These are phyloP conservation scores for Gymnogyps californianus DNA, from an alignment of 2,113 vertebrate species.

Conservation along the genomic window DNA sequence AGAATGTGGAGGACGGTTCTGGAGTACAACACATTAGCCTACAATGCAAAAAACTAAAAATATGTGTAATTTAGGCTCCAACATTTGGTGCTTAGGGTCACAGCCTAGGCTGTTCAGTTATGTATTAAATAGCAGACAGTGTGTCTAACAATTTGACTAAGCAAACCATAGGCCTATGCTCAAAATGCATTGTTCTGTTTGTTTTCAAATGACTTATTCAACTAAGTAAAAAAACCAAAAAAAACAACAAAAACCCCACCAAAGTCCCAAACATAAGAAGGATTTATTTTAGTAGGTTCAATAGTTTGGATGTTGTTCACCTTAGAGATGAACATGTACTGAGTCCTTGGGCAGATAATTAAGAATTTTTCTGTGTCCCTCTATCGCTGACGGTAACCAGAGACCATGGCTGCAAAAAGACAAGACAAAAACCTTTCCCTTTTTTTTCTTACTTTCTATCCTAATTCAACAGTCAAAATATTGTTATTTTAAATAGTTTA, in stretches of 20 bases:
- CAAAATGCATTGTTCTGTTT: not conserved
- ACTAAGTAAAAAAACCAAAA: not conserved
- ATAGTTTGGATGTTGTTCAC: not conserved
- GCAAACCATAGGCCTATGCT: not conserved
- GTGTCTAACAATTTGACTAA: not conserved
- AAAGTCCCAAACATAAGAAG: not conserved
- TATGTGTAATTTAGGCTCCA: not conserved
- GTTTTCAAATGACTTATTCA: not conserved
- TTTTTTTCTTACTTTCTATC: not conserved
- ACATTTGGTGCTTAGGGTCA: not conserved
- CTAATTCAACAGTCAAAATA: not conserved
- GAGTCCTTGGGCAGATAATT: not conserved
- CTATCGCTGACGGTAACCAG: not conserved
- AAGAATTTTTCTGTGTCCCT: not conserved
- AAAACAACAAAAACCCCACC: too few species aligned
- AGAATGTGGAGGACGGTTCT: not conserved
- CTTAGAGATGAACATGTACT: not conserved
- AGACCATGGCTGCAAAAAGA: not conserved
- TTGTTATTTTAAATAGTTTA: not conserved
- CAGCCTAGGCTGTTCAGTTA: not conserved
- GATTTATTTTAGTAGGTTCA: not conserved
- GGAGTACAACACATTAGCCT: not conserved
- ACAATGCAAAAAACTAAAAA: not conserved
- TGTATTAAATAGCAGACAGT: not conserved
- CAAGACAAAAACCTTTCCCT: not conserved